These are phyloP conservation scores for Brachymystax lenok DNA, from an alignment of 2,797 vertebrate species.

Conservation along the genomic window DNA sequence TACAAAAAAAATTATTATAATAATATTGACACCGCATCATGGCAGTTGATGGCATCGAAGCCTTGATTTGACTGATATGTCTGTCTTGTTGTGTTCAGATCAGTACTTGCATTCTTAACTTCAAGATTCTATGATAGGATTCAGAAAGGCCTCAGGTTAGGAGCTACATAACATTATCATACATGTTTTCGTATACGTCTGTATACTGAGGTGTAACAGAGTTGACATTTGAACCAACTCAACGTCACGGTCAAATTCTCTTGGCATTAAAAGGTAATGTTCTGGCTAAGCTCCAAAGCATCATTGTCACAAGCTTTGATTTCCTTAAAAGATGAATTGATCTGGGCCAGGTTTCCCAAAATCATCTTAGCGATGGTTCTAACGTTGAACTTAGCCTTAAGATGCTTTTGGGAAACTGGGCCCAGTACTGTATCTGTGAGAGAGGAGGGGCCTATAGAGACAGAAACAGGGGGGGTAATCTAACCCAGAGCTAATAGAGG, in stretches of 20 bases:
- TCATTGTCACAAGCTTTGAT: slow-evolving; percentile 6
- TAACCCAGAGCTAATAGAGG: not conserved
- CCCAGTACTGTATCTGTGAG: not conserved
- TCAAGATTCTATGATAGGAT: not conserved
- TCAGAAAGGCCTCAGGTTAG: slow-evolving; percentile 11
- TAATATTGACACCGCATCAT: not conserved
- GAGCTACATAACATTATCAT: not conserved
- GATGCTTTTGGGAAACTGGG: too few species aligned
- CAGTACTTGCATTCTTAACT: slow-evolving; percentile 1
- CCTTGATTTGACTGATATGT: slow-evolving; percentile 1
- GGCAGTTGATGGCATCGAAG: not conserved
- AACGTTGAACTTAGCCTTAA: too few species aligned
- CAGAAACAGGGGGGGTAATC: not conserved
- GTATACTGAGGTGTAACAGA: not conserved
- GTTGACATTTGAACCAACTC: not conserved
- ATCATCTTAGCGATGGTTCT: too few species aligned
- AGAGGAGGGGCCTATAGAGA: slow-evolving; percentile 2
- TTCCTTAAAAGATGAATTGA: not conserved
- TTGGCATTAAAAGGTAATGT: not conserved
- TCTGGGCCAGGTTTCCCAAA: not conserved
- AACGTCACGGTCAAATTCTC: not conserved
- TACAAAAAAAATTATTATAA: not conserved
- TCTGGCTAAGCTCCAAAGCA: not conserved
- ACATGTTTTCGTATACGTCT: not conserved
- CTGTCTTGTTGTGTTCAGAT: not conserved